phyloP scores from a whole-genome alignment of 2,797 vertebrate species.

The Threskiornis aethiopicus region DNA sequence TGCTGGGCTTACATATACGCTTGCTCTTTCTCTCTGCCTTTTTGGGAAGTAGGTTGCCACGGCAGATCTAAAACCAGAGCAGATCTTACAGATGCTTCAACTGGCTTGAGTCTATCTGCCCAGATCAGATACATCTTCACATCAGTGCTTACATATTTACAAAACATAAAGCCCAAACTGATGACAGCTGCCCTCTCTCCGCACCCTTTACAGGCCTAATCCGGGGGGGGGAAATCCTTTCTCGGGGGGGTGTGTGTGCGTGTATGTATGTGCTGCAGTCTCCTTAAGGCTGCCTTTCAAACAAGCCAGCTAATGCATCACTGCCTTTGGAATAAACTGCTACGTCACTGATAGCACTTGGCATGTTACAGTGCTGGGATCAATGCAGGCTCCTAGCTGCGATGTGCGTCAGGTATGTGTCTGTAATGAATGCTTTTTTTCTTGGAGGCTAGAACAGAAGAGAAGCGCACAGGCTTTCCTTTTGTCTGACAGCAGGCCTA shows the following conservation, averaged over 20 bases:
- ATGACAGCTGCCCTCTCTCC: background rate
- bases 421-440: background rate
- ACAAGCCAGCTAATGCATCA: constrained; percentile 35
- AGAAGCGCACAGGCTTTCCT: background rate
- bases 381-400: constrained; percentile 58
- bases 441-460: background rate
- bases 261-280: constrained; percentile 16
- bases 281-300: constrained; percentile 29
- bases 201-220: background rate
- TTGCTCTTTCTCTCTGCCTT: background rate
- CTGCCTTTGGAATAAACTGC: background rate
- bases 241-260: background rate
- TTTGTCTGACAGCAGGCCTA: background rate
- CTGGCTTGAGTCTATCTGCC: background rate
- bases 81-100: background rate
- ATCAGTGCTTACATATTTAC: background rate
- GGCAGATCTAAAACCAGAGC: background rate
- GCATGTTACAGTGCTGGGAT: constrained; percentile 68
- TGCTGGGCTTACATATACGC: background rate
- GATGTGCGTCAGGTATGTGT: constrained; percentile 69
- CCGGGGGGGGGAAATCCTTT: background rate
- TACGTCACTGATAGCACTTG: constrained; percentile 15
- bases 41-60: background rate
- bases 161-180: background rate
- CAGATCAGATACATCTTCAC: background rate